phyloP scores from a whole-genome alignment of 30 jellyfish, hydroid and myxozoan genomes.

The Nemopilema nomurai region DNA sequence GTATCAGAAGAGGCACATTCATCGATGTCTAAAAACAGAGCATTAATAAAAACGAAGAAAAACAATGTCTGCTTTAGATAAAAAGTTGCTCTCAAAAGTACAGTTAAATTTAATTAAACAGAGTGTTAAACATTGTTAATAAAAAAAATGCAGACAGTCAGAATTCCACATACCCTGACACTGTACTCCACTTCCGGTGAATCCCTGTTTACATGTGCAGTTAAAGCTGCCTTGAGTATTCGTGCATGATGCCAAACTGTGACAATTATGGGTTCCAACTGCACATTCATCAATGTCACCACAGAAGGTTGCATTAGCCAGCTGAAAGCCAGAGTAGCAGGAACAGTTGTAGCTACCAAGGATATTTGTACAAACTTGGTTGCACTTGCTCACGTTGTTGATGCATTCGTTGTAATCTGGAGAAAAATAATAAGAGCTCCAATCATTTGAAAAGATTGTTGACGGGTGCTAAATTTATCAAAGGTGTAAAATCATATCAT shows the following conservation, averaged over 20 bases:
- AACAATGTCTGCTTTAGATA: too few relatives aligned
- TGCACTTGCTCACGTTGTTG: not conserved
- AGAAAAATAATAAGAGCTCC: too few relatives aligned
- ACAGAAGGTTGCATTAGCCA: not conserved
- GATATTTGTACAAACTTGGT: not conserved
- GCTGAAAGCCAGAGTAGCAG: slow-evolving; percentile 2
- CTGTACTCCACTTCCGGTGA: slow-evolving; percentile 49
- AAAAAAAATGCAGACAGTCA: not conserved
- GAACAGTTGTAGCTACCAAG: slow-evolving; percentile 9
- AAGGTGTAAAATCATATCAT: too few relatives aligned
- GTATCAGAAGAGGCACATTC: not conserved
- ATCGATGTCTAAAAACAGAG: not conserved
- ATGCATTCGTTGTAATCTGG: not conserved
- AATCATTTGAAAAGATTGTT: too few relatives aligned
- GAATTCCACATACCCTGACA: slow-evolving; percentile 29
- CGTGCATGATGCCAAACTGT: slow-evolving; percentile 54
- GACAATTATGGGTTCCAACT: slow-evolving; percentile 38
- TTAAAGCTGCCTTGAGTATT: slow-evolving; percentile 41
- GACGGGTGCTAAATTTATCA: too few relatives aligned
- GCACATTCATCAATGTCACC: slow-evolving; percentile 57
- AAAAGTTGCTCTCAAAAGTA: too few relatives aligned
- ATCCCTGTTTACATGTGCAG: slow-evolving; percentile 58
- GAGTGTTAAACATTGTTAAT: not conserved
- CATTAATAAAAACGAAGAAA: not conserved
- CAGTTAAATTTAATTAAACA: too few relatives aligned